Evolutionary conservation across 2,888 invertebrate genomes (phyloP).

Genomic region (Drosophila falleni): DNA sequence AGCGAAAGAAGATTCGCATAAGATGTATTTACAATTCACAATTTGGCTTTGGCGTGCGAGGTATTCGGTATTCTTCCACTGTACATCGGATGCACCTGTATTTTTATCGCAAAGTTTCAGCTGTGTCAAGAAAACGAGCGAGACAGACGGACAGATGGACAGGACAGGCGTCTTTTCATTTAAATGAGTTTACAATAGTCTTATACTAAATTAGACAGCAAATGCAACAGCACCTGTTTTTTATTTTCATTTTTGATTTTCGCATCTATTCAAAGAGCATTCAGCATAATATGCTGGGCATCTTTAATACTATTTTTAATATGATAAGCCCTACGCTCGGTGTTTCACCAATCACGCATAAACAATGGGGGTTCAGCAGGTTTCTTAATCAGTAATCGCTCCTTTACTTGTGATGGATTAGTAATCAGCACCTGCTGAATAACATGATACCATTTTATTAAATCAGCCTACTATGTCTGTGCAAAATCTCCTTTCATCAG

Average conservation of each 20-base stretch:
- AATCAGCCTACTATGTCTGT: no score
- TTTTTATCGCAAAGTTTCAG: slow-evolving; percentile 43
- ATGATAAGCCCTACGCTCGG: neutral
- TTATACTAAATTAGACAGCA: slow-evolving; percentile 46
- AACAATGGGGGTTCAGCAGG: no score
- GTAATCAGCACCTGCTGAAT: no score
- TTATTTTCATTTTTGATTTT: neutral
- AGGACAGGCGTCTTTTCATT: slow-evolving; percentile 27
- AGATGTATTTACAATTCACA: neutral
- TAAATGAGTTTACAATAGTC: slow-evolving; percentile 46
- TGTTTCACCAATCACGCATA: no score
- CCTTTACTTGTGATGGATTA: no score
- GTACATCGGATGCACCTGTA: slow-evolving; percentile 56
- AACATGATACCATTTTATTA: no score
- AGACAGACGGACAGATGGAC: no score
- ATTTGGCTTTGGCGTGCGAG: slow-evolving; percentile 30
- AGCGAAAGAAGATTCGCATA: slow-evolving; percentile 22
- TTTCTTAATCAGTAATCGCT: no score
- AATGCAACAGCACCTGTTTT: slow-evolving; percentile 43
- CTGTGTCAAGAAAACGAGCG: slow-evolving; percentile 17
- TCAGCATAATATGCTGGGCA: neutral
- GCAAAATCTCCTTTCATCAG: no score
- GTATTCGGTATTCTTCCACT: slow-evolving; percentile 6
- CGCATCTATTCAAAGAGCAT: slow-evolving; percentile 11
- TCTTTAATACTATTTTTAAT: neutral